These are phyloP conservation scores for Cepphus grylle DNA, from an alignment of 2,113 vertebrate genomes.

Conservation along the genomic window DNA sequence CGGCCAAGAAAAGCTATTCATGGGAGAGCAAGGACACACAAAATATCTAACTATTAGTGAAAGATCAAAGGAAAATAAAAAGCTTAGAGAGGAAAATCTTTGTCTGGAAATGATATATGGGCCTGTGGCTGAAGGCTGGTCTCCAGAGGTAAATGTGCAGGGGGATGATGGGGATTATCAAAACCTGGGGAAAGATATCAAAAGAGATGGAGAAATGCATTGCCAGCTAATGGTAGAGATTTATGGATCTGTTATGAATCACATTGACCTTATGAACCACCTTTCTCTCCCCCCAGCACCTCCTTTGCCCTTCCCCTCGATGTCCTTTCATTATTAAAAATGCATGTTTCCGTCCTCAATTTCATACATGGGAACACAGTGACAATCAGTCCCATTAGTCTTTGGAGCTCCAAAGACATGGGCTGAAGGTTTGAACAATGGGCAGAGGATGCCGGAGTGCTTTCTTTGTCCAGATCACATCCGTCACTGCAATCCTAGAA, in stretches of 20 bases:
- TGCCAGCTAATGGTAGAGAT: neutral
- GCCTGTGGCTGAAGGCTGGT: neutral
- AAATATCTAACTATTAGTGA: neutral
- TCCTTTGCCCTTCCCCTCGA: neutral
- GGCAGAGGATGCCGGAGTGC: neutral
- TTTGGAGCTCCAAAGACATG: neutral
- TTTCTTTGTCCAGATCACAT: neutral
- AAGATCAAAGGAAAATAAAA: neutral
- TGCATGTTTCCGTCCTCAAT: neutral
- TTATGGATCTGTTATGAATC: neutral
- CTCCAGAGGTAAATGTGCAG: neutral
- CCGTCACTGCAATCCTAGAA: neutral
- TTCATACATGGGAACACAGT: constrained; percentile 12
- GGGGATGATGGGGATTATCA: neutral
- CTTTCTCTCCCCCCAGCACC: neutral
- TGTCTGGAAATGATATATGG: neutral
- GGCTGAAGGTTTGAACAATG: neutral
- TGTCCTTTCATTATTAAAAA: neutral
- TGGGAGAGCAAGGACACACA: neutral
- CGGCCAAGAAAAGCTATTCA: neutral
- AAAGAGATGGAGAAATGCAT: neutral
- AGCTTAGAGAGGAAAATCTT: neutral
- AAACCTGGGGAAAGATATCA: neutral
- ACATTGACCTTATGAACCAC: neutral
- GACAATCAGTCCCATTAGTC: neutral